Evolutionary conservation across 2,888 invertebrate genomes (phyloP).

Genomic region (Lacanobia oleracea): DNA sequence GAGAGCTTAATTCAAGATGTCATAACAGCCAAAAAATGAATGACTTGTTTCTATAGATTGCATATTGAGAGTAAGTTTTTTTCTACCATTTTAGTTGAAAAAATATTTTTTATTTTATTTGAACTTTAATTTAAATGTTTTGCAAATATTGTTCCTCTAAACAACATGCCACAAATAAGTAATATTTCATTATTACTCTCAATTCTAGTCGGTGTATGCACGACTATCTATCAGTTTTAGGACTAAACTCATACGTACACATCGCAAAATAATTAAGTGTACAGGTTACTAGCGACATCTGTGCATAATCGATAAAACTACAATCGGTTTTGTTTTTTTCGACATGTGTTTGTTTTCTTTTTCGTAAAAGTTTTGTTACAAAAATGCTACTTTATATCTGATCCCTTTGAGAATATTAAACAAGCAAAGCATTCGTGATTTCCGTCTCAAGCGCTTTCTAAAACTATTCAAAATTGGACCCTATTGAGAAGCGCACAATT

Average conservation of each 20-base stretch:
- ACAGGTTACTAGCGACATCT: constrained; percentile 31
- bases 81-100: constrained; percentile 33
- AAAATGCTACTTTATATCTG: no score
- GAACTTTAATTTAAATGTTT: no score
- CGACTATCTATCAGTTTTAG: constrained; percentile 14
- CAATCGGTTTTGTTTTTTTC: no score
- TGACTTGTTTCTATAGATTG: neutral
- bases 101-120: neutral
- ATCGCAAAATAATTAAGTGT: constrained; percentile 9
- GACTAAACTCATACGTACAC: constrained; percentile 25
- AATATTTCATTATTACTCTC: constrained; percentile 55
- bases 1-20: no score
- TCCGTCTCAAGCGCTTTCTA: no score
- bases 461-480: no score
- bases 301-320: neutral
- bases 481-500: no score
- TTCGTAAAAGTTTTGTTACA: no score
- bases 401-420: no score
- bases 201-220: constrained; percentile 11
- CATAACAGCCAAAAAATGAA: no score
- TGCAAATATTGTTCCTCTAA: neutral
- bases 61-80: neutral
- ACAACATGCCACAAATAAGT: constrained; percentile 22
- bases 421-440: no score
- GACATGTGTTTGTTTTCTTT: no score